These are phyloP conservation scores for Callorhinus ursinus DNA, from an alignment of 2,113 vertebrate genomes.

Conservation along the genomic window DNA sequence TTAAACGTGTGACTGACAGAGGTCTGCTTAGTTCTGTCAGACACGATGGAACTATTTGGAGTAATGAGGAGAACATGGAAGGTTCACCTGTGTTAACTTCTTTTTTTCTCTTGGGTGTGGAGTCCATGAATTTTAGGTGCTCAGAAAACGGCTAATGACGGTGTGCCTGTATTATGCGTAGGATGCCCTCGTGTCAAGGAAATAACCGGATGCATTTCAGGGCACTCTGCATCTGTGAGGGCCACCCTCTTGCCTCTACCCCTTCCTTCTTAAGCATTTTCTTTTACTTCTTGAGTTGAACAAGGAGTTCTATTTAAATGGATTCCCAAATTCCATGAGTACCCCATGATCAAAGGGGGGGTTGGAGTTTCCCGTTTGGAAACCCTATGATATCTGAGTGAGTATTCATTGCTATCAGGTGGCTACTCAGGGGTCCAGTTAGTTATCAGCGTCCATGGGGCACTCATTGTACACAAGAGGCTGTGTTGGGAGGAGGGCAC, in stretches of 20 bases:
- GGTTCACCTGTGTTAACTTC: background rate
- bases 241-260: background rate
- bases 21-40: background rate
- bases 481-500: background rate
- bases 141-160: background rate
- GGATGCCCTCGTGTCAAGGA: background rate
- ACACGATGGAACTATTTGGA: background rate
- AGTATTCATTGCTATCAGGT: background rate
- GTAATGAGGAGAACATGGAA: background rate
- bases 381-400: background rate
- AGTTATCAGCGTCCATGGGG: background rate
- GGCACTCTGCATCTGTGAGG: background rate
- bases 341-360: background rate
- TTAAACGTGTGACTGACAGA: background rate
- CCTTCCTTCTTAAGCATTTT: background rate
- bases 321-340: background rate
- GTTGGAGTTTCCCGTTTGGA: background rate
- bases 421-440: background rate
- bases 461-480: background rate
- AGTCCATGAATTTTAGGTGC: background rate
- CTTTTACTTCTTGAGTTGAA: slow-evolving; percentile 36
- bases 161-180: background rate
- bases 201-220: background rate
- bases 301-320: background rate
- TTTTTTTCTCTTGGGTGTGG: background rate